phyloP scores from a whole-genome alignment of 2,113 vertebrate species.

The Sterrhoptilus dennistouni region DNA sequence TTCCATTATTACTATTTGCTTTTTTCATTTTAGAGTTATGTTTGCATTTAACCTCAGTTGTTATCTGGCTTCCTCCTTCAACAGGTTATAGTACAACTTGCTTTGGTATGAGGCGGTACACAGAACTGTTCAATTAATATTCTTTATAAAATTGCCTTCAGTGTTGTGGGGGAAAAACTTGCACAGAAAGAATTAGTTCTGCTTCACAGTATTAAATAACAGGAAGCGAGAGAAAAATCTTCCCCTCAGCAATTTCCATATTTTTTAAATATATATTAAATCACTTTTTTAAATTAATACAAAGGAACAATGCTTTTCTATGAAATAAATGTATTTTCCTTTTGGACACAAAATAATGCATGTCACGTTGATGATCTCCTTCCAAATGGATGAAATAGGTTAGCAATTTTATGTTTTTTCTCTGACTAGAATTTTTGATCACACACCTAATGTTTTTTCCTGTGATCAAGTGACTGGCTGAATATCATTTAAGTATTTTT shows the following conservation, averaged over 20 bases:
- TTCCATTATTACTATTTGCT: neutral
- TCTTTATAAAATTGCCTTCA: neutral
- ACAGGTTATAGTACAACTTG: neutral
- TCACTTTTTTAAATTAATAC: neutral
- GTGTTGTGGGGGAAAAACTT: neutral
- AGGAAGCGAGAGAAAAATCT: neutral
- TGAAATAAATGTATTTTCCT: neutral
- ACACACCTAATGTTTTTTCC: neutral
- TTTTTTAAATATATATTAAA: neutral
- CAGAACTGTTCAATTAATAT: neutral
- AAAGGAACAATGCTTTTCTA: neutral
- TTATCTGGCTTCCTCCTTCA: slow-evolving; percentile 3
- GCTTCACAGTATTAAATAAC: neutral
- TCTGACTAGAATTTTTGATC: neutral
- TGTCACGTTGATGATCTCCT: neutral
- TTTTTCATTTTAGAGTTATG: neutral
- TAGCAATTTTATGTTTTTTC: neutral
- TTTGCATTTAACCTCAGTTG: neutral
- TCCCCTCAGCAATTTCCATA: neutral
- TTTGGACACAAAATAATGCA: neutral
- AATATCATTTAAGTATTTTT: neutral
- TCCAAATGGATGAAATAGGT: neutral
- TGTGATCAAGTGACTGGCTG: neutral
- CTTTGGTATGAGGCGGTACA: neutral
- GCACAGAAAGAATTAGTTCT: neutral